Conservation (phyloP, 2,888 invertebrate species). For the Pyrocoelia pectoralis region DNA sequence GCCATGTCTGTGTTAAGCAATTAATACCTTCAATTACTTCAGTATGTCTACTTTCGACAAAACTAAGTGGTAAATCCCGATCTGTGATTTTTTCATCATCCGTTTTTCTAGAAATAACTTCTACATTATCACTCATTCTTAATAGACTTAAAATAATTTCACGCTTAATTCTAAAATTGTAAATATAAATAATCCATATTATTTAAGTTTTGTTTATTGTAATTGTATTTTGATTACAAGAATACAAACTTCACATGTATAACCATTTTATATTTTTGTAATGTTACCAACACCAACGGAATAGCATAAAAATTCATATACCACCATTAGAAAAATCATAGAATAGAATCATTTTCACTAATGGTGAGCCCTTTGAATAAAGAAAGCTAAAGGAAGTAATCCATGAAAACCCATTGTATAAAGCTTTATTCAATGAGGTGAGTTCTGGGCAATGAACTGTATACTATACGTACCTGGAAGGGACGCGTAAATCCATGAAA, state of each 20-base stretch:
- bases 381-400: no score
- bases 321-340: no score
- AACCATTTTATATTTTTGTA: slow-evolving; percentile 10
- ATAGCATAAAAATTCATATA: no score
- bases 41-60: slow-evolving; percentile 76
- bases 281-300: no score
- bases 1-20: slow-evolving; percentile 81
- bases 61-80: slow-evolving; percentile 76
- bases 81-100: slow-evolving; percentile 59
- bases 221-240: not conserved
- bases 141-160: not conserved
- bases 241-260: slow-evolving; percentile 2
- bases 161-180: not conserved
- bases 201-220: not conserved
- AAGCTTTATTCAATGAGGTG: no score
- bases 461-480: no score
- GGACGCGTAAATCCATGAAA: no score
- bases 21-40: slow-evolving; percentile 74
- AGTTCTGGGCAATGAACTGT: no score
- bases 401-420: no score
- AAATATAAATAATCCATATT: not conserved
- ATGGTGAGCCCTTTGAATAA: no score
- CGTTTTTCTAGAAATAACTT: slow-evolving; percentile 24
- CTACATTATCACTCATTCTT: slow-evolving; percentile 41
- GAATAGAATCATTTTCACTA: no score